Evolutionary conservation across 2,113 vertebrate species (phyloP).

Genomic region (Brachirus orientalis): DNA sequence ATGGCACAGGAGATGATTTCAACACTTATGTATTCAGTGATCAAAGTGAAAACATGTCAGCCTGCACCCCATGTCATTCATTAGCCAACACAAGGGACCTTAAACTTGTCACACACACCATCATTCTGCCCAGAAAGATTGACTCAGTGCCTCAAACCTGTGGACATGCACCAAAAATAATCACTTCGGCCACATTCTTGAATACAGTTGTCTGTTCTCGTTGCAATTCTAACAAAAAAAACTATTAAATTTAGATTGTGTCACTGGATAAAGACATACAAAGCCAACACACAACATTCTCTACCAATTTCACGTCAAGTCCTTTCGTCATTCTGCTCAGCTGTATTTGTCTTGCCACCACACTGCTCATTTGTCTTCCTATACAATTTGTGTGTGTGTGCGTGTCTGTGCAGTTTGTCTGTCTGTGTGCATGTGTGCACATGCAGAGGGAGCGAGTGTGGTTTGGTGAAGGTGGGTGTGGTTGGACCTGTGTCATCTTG

Average conservation of each 20-base stretch:
- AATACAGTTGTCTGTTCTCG: not conserved
- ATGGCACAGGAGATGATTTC: no score
- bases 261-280: not conserved
- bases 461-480: not conserved
- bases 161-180: conserved; percentile 35
- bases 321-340: conserved; percentile 7
- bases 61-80: conserved; percentile 5
- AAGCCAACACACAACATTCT: no score
- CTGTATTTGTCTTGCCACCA: conserved; percentile 28
- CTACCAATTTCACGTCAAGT: no score
- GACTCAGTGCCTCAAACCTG: conserved; percentile 42
- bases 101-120: conserved; percentile 20
- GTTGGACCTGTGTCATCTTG: conserved; percentile 30
- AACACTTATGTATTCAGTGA: no score
- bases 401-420: not conserved
- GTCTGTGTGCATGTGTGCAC: not conserved
- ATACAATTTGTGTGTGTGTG: not conserved
- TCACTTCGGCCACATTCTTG: conserved; percentile 31
- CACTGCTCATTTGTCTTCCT: no score
- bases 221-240: not conserved
- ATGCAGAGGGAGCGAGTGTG: no score
- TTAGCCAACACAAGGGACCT: conserved; percentile 24
- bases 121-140: conserved; percentile 47
- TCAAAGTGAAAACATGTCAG: conserved; percentile 7
- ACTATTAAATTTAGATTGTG: not conserved